Conservation (phyloP, 2,888 invertebrate genomes). For the Odontocolon sp. region DNA sequence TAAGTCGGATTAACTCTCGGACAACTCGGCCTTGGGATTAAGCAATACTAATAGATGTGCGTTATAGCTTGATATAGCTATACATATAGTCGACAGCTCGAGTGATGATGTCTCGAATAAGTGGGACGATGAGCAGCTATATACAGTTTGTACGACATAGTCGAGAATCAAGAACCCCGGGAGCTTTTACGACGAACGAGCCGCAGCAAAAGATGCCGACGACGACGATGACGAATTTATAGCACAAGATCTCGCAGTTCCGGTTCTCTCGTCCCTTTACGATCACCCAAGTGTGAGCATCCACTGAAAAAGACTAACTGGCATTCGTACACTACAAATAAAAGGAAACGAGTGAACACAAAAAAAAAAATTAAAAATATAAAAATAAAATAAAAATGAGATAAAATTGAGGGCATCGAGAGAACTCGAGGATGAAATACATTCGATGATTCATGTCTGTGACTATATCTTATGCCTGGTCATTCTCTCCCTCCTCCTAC, state of each 20-base stretch:
- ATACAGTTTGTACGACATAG: too few species aligned
- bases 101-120: not conserved
- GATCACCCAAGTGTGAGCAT: conserved; percentile 3
- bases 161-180: not conserved
- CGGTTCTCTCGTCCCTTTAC: conserved; percentile 10
- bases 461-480: not conserved
- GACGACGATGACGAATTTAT: conserved; percentile 6
- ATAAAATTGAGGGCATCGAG: not conserved
- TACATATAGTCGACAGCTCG: not conserved
- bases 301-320: too few species aligned
- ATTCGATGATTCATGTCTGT: conserved; percentile 24
- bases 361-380: not conserved
- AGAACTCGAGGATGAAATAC: not conserved
- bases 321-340: not conserved
- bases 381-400: conserved; percentile 5
- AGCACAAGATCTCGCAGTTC: conserved; percentile 6
- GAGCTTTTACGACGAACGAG: not conserved
- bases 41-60: conserved; percentile 6
- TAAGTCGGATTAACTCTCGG: conserved; percentile 7
- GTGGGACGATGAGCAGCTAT: too few species aligned
- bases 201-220: too few species aligned
- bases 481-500: not conserved
- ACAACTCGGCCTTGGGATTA: conserved; percentile 10
- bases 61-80: not conserved
- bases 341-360: too few species aligned